Percentiles rank a stretch among this genome's conserved stretches.
Evolutionary conservation across 2,888 invertebrate genomes (phyloP).

Genomic region (Entomobrya proxima): DNA sequence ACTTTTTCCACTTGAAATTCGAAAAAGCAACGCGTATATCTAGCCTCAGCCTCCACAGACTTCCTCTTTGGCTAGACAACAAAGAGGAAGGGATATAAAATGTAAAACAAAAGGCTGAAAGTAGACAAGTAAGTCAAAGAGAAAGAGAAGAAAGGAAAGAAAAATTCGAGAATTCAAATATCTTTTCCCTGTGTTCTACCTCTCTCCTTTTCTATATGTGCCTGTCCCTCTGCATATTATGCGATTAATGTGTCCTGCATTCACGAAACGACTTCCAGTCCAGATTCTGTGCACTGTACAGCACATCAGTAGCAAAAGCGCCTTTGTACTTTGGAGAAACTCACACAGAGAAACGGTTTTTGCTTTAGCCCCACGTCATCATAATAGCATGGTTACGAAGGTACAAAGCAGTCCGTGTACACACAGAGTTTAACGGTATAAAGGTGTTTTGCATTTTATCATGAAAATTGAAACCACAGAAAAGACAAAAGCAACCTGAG

Average conservation of each 20-base stretch:
- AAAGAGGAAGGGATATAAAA: slow-evolving; percentile 27
- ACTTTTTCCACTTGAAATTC: neutral
- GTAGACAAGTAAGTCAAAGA: slow-evolving; percentile 4
- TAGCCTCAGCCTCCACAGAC: neutral
- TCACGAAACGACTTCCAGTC: too few species aligned
- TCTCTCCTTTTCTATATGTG: neutral
- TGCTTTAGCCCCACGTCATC: neutral
- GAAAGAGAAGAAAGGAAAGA: neutral
- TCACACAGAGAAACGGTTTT: neutral
- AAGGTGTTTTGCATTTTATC: slow-evolving; percentile 37
- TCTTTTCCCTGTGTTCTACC: neutral
- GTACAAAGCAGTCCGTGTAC: neutral
- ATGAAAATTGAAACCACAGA: slow-evolving; percentile 18
- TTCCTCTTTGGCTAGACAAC: slow-evolving; percentile 2
- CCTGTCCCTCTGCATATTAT: neutral
- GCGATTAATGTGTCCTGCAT: slow-evolving; percentile 23
- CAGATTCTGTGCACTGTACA: too few species aligned
- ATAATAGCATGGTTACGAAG: neutral
- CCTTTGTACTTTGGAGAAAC: neutral
- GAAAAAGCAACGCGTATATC: slow-evolving; percentile 17
- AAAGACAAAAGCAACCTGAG: neutral
- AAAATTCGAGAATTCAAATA: slow-evolving; percentile 10
- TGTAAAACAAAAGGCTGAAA: slow-evolving; percentile 22
- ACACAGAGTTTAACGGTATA: neutral
- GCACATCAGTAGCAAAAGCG: too few species aligned